Base-by-base conservation (phyloP, 2,113 vertebrate genomes). In the Menidia beryllina region DNA sequence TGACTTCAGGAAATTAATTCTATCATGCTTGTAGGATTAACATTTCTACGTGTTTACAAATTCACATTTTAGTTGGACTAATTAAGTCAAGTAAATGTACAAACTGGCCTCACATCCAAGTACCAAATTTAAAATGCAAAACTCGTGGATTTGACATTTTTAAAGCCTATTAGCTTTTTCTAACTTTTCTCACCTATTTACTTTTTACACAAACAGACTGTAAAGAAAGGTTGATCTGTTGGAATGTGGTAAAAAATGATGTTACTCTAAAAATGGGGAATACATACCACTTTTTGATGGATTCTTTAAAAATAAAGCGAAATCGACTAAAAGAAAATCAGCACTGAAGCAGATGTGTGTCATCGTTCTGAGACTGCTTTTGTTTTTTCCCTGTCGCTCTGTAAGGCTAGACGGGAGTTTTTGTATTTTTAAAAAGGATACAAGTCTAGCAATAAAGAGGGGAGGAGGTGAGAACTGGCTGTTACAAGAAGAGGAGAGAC, bases 401-500 rank as follows among this genome's bases (percentile, higher is more conserved):
- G 21, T 17, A 70, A 62, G 61, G 13, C 4, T 12, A 23, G 19
- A 39, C 53, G 69, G 39, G 20, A 27, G 38, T 52, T 68, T 56
- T 70, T 17, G 17, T n/a, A 56, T 64, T 20, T 34, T 60, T 13
- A 64, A 25, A 72, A 30, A 55, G 4, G n/a, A 50, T 34, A 13
- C 20, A n/a, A 23, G 25, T 4, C 30, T 21, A 7, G 21, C 15
- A 49, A 60, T 9, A 53, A 56, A 63, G 0, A 52, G 7, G 7
- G 57, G 27, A n/a, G 9, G 55, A 38, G 47, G 27, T 52, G 58
- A 62, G 19, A 24, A 43, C 7, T 61, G 36, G 56, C 15, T 57
- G 27, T 75, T 45, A 45, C 0, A 27, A 56, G 27, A 36, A 58
- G 2, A 67, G 24, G 25, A 59, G 64, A 50, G 52, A 72, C 58